Conservation (phyloP, 92 coral and sea anemone species). For the Epizoanthus ramosus region DNA sequence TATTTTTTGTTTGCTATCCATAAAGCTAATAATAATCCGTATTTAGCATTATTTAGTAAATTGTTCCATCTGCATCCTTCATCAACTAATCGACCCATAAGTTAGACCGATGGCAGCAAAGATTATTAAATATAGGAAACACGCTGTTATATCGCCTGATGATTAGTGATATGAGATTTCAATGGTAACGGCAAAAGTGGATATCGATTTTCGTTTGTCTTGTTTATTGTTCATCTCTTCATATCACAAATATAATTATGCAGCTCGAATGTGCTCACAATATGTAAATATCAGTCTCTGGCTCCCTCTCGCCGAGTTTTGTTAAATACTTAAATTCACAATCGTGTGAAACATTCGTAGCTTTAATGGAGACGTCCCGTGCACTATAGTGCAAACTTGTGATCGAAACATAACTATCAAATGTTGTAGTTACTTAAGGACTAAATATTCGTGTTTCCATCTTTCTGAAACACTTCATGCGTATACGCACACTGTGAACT, state of each 20-base stretch:
- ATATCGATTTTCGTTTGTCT: no score
- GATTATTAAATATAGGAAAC: no score
- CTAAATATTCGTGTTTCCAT: not conserved
- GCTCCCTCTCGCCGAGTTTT: not conserved
- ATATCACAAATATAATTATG: not conserved
- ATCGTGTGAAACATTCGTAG: not conserved
- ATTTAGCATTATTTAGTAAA: no score
- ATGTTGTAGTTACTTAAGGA: not conserved
- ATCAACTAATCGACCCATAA: no score
- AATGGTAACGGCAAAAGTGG: no score
- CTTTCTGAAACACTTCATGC: not conserved
- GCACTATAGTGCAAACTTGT: not conserved
- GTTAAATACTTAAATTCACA: not conserved
- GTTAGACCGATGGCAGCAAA: no score
- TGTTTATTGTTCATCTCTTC: not conserved
- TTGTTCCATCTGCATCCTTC: no score
- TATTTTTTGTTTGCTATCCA: no score
- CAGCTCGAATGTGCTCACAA: not conserved
- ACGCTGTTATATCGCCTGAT: no score
- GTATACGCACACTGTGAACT: not conserved
- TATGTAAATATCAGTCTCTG: slow-evolving; percentile 3
- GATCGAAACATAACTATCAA: not conserved
- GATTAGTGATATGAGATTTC: no score
- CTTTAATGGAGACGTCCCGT: not conserved
- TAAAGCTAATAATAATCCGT: no score